Evolutionary conservation across 2,888 invertebrate species (phyloP), one percentile per base, ranked within the genome.

Genomic region (Resseliella maxima): DNA sequence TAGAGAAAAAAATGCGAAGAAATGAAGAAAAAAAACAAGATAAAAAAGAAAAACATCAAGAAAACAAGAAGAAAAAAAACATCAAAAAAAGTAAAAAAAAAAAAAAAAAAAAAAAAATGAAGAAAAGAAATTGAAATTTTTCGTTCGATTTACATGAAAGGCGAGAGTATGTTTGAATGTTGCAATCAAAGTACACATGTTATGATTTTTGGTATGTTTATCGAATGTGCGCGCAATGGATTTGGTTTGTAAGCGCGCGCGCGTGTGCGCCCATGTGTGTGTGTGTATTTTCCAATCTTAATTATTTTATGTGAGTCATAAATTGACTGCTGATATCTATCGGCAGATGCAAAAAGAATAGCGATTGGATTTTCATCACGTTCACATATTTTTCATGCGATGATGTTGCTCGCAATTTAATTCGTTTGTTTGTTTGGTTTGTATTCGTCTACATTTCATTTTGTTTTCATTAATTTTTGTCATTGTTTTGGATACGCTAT

Each of bases 241-340:
- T 41, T n/a, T 59, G n/a, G 1, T n/a, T 59, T 59, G n/a, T 59
- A 2, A 24, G n/a, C 24, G n/a, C 31, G 72, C 15, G 35, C 31
- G 27, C 12, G 72, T 31, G 12, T 18, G 72, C 15, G 31, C 27
- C 10, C 8, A 18, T 15, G 50, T 21, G 21, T 2, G 21, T 50
- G 50, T 15, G 50, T 18, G 72, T 72, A 12, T 72, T 72, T 72
- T 72, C 72, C 35, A 72, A 72, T 72, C 72, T 35, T 72, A 72
- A 72, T 72, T 72, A 72, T 31, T 72, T 72, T 27, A 72, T 72
- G 18, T 72, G 72, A 72, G 72, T 72, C 72, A 72, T 72, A 72
- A 72, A 72, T 72, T 15, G 72, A 15, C 31, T 15, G 72, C 35
- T 15, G 72, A 72, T 72, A 59, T 3, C 72, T 31, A 72, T 72